Percentiles rank a stretch among this genome's conserved stretches.
Evolutionary conservation across 2,113 vertebrate species (phyloP).

Genomic region (Mesitornis unicolor): DNA sequence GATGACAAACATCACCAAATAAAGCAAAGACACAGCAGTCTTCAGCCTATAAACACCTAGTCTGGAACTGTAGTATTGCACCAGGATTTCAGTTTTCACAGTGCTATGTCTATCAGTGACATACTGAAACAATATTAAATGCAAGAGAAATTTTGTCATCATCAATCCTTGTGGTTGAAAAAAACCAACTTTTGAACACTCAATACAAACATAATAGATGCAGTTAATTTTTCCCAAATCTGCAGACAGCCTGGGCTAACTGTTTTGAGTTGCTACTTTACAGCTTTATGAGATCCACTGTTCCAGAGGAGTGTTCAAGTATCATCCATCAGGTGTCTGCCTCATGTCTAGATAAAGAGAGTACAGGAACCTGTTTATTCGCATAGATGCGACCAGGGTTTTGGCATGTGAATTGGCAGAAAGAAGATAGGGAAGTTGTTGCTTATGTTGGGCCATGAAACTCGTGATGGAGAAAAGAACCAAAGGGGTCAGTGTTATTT

Average conservation of each 20-base stretch:
- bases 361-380: background rate
- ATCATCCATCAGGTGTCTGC: background rate
- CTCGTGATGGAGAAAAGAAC: background rate
- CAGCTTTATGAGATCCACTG: background rate
- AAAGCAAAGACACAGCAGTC: background rate
- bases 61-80: background rate
- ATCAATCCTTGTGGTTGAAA: background rate
- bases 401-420: background rate
- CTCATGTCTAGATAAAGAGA: background rate
- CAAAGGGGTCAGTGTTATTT: background rate
- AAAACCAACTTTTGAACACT: background rate
- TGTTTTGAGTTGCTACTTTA: background rate
- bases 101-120: fast-evolving
- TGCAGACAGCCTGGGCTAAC: background rate
- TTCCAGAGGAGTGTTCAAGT: background rate
- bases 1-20: background rate
- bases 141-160: background rate
- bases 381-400: background rate
- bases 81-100: background rate
- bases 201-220: background rate
- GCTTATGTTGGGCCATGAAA: background rate
- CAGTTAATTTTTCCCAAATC: background rate
- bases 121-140: background rate
- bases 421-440: background rate
- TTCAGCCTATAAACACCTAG: background rate